Evolutionary conservation across 37 sponge, comb jelly and placozoan species (phyloP), one percentile per base, ranked within the genome.

Genomic region (Dysidea cf. avara): DNA sequence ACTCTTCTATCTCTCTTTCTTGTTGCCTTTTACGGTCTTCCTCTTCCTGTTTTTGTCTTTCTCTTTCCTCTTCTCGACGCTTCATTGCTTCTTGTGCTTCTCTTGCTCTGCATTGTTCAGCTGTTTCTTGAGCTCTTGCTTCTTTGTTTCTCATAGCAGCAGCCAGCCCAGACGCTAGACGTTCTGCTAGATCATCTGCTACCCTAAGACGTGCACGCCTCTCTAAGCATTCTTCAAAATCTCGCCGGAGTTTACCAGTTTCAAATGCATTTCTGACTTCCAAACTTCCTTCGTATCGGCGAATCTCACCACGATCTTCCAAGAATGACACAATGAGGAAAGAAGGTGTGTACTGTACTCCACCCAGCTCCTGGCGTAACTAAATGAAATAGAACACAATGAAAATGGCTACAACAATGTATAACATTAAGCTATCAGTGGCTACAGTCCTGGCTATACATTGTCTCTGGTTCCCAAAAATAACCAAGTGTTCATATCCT

Each of bases 161-260:
- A 79, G 75, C 40, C 81, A 81, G 31, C 31, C 51, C 74, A 77
- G 37, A 43, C 24, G 31, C 46, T 9, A 18, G 14, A 20, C 64
- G n/a, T 20, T 62, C 64, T 14, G n/a, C 31, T 4, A 32, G 9
- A 33, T 62, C 5, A 28, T 31, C 59, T 39, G 61, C 39, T 46
- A 47, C 39, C 56, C 50, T 34, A 21, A 54, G 28, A 52, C 32
- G 26, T 3, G 34, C 71, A 13, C 40, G 70, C 80, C 64, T 86
- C 40, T 64, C 79, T 65, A 80, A 46, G 29, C 75, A 83, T 36
- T 71, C 69, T 53, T 89, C 90, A 54, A 80, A 80, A 47, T 89
- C 90, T 38, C 61, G 38, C 25, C 77, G 33, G 1, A 83, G 39
- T 53, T 64, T 61, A 28, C 40, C 63, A 49, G 79, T 75, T 33